These are phyloP conservation scores for Linepithema humile DNA, from an alignment of 1,140 invertebrate genomes.

Conservation along the genomic window DNA sequence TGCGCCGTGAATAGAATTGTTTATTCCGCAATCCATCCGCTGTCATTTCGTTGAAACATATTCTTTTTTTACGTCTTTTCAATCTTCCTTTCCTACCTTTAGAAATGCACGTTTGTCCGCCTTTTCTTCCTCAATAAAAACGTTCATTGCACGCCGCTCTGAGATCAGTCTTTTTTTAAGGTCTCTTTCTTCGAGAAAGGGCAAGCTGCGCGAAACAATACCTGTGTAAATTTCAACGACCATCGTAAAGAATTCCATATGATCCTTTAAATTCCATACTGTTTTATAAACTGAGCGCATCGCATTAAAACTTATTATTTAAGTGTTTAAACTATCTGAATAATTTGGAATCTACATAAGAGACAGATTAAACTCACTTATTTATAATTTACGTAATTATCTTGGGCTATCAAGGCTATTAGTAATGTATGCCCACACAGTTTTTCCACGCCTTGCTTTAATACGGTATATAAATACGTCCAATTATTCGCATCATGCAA, in stretches of 20 bases:
- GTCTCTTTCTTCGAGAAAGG: neutral
- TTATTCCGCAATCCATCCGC: neutral
- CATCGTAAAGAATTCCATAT: neutral
- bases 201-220: neutral
- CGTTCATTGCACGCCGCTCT: neutral
- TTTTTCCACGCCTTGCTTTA: neutral
- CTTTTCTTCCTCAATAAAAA: slow-evolving; percentile 6
- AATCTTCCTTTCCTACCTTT: neutral
- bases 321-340: neutral
- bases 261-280: neutral
- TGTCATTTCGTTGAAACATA: slow-evolving; percentile 15
- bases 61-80: neutral
- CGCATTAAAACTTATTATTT: neutral
- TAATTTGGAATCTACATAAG: neutral
- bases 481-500: neutral
- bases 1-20: neutral
- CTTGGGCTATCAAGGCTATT: neutral
- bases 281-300: neutral
- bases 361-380: too few relatives aligned
- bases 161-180: neutral
- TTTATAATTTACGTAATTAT: neutral
- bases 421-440: neutral
- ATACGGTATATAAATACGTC: neutral
- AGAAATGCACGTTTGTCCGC: neutral
- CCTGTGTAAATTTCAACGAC: neutral